Percentiles rank a stretch among this genome's conserved stretches.
Evolutionary conservation across 2,888 invertebrate genomes (phyloP).

Genomic region (Erebia ligea): DNA sequence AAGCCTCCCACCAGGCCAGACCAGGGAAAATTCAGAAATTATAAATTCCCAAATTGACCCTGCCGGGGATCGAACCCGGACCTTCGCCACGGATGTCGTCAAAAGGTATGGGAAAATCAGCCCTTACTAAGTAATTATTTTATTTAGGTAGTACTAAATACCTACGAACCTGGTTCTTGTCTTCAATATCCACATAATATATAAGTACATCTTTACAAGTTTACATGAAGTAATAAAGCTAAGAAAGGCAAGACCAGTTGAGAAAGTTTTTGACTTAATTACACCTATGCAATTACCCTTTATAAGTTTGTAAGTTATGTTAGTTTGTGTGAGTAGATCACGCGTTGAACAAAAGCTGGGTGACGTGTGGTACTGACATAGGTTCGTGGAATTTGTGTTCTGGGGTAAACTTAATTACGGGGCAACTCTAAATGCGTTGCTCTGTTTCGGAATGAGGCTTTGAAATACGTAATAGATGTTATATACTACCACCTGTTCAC

Average conservation of each 20-base stretch:
- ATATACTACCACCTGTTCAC: neutral
- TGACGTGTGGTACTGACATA: conserved; percentile 31
- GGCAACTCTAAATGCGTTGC: conserved; percentile 13
- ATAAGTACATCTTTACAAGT: too few relatives aligned
- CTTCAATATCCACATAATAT: too few relatives aligned
- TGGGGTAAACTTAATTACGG: conserved; percentile 32
- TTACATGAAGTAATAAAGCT: neutral
- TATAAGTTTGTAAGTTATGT: conserved; percentile 26
- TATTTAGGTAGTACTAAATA: too few relatives aligned
- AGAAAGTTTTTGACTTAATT: neutral
- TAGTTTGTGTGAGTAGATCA: conserved; percentile 22
- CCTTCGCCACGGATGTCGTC: too few relatives aligned
- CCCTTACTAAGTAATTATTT: too few relatives aligned
- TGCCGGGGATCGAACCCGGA: too few relatives aligned
- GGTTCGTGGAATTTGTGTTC: conserved; percentile 31
- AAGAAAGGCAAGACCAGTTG: neutral
- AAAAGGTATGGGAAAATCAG: too few relatives aligned
- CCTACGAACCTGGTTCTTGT: too few relatives aligned
- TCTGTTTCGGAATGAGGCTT: conserved; percentile 16
- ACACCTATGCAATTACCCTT: neutral
- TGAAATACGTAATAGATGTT: conserved; percentile 16
- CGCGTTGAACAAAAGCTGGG: conserved; percentile 30
- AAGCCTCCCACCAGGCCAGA: too few relatives aligned
- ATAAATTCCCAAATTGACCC: too few relatives aligned
- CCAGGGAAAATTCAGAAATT: too few relatives aligned